These are phyloP conservation scores for Anser cygnoides DNA, from an alignment of 2,113 vertebrate genomes.

Conservation along the genomic window DNA sequence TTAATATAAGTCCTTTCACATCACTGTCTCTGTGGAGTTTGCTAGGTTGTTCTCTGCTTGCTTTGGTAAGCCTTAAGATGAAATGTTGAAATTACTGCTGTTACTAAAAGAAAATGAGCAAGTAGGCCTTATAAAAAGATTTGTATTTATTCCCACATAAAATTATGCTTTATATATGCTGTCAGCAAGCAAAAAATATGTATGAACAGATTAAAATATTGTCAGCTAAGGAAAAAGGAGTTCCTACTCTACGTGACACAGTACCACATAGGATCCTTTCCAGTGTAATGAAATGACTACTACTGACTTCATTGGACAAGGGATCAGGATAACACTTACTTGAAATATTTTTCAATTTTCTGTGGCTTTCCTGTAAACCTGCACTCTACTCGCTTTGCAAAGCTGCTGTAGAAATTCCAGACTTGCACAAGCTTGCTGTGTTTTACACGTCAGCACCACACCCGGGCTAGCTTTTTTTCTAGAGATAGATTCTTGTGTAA, in stretches of 20 bases:
- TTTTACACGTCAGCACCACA: constrained; percentile 42
- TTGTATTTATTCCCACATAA: not conserved
- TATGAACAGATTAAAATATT: not conserved
- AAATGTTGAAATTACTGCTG: not conserved
- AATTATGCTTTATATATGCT: not conserved
- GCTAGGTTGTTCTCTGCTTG: not conserved
- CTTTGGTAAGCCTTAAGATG: not conserved
- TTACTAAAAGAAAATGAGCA: not conserved
- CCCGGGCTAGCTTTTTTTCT: not conserved
- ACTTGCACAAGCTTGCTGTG: constrained; percentile 7
- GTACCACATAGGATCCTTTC: not conserved
- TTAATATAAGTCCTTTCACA: not conserved
- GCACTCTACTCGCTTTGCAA: not conserved
- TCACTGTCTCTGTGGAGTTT: not conserved
- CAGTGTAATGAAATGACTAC: not conserved
- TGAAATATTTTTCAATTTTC: not conserved
- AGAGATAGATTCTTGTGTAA: constrained; percentile 35
- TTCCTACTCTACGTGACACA: not conserved
- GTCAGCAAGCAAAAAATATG: not conserved
- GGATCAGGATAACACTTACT: not conserved
- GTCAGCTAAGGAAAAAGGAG: not conserved
- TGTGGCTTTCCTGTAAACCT: not conserved
- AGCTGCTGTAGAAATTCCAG: constrained; percentile 11
- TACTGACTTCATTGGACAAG: not conserved
- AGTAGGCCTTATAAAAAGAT: not conserved